Conservation (phyloP, 2,113 vertebrate genomes). For the Osmerus mordax region DNA sequence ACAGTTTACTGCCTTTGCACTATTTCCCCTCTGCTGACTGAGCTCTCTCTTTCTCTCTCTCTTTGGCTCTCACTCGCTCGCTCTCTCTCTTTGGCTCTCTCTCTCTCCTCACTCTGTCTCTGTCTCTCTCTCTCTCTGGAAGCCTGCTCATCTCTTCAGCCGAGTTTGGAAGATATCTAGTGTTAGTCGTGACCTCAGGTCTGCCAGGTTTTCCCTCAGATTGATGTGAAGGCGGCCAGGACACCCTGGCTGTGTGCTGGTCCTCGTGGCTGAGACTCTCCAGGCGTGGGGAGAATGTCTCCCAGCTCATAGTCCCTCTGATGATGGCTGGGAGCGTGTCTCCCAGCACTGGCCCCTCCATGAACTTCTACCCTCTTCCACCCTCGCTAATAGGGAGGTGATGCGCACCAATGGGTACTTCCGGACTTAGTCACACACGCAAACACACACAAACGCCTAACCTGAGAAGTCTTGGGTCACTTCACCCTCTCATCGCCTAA, state of each 20-base stretch:
- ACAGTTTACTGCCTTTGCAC: not conserved
- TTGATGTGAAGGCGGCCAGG: too few relatives aligned
- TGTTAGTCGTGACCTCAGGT: constrained; percentile 7
- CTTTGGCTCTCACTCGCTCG: not conserved
- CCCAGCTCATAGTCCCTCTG: not conserved
- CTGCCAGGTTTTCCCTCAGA: not conserved
- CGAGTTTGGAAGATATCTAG: not conserved
- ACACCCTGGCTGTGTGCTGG: not conserved
- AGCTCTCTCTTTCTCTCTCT: not conserved
- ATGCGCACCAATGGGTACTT: not conserved
- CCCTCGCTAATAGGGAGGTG: too few relatives aligned
- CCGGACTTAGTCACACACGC: not conserved
- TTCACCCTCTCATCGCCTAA: not conserved
- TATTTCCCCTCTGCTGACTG: not conserved
- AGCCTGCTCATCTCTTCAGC: not conserved
- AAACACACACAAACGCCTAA: not conserved
- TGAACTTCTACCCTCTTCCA: too few relatives aligned
- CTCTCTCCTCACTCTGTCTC: not conserved
- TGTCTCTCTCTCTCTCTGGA: not conserved
- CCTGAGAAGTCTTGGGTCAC: too few relatives aligned
- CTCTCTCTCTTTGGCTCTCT: not conserved
- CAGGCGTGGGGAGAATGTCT: constrained; percentile 19
- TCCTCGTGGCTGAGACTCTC: not conserved
- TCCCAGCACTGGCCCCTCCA: not conserved
- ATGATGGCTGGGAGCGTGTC: not conserved